Evolutionary conservation across 2,797 vertebrate genomes (phyloP), one percentile per base, ranked within the genome.

Genomic region (Sebastes taczanowskii): DNA sequence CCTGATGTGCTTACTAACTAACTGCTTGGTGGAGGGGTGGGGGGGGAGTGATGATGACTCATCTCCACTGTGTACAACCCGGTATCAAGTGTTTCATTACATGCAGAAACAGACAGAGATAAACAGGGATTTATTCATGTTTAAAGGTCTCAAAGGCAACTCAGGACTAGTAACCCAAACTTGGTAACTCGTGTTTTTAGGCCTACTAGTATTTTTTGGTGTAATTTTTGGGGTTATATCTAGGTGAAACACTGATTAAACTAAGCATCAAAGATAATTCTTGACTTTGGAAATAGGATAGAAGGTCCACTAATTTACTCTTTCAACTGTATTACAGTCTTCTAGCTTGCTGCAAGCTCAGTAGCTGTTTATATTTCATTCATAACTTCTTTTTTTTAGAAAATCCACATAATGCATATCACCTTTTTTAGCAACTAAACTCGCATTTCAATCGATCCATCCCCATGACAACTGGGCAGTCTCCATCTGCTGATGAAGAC

Each of bases 1-100:
- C 71, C 76, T 78, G 85, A 82, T 69, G 68, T 84, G 77, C 69
- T 81, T 81, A 83, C 77, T 66, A 83, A 88, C 52, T 46, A 73
- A 78, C 67, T 71, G 73, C 65, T 72, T 29, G 7, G 53, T 8
- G 25, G 64, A n/a, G 14, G 23, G 7, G 46, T 58, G 25, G 10
- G 7, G 53, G 7, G 25, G 62, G 25, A 65, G 16, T 23, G 81
- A 85, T 22, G 81, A 88, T 91, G 86, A 90, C 83, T 90, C 87
- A 89, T 86, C 32, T 77, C n/a, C 27, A 62, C 14, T 63, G 29
- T 77, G 60, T 60, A 63, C 71, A 77, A 64, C 23, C 46, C 53
- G 14, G 25, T 77, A 59, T 80, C 30, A 81, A 83, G 63, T 56
- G 61, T 80, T 74, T 64, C 29, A 22, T 75, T 59, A 59, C 13